phyloP scores from a whole-genome alignment of 2,888 invertebrate genomes.

The Athrips mouffetella region DNA sequence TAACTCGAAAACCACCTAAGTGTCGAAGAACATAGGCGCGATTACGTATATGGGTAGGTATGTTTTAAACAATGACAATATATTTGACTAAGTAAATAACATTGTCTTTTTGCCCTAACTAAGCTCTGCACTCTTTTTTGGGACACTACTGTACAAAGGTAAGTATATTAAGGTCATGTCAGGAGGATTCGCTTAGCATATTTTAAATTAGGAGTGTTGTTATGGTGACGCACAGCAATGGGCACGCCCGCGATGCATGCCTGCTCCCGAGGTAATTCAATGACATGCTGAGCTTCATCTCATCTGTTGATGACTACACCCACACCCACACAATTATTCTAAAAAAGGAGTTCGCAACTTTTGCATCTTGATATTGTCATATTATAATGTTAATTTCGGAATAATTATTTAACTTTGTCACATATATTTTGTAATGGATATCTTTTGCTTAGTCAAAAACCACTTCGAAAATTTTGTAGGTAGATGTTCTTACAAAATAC shows the following conservation, averaged over 20 bases:
- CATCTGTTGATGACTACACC: conserved; percentile 58
- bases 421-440: not conserved
- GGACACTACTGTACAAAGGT: no score
- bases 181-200: not conserved
- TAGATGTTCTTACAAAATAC: no score
- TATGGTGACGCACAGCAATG: not conserved
- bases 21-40: no score
- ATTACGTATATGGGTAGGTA: not conserved
- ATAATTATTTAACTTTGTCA: not conserved
- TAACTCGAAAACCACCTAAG: no score
- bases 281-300: conserved; percentile 37
- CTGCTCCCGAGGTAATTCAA: conserved; percentile 53
- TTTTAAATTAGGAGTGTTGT: not conserved
- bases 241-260: conserved; percentile 5
- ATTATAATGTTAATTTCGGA: not conserved
- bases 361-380: not conserved
- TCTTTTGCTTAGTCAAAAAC: no score
- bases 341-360: not conserved
- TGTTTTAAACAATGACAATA: not conserved
- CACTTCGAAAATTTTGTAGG: no score
- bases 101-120: not conserved
- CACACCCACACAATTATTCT: conserved; percentile 40
- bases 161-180: no score
- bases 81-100: not conserved
- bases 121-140: no score